Evolutionary conservation across 2,888 invertebrate genomes (phyloP).

Genomic region (Seira ritae): DNA sequence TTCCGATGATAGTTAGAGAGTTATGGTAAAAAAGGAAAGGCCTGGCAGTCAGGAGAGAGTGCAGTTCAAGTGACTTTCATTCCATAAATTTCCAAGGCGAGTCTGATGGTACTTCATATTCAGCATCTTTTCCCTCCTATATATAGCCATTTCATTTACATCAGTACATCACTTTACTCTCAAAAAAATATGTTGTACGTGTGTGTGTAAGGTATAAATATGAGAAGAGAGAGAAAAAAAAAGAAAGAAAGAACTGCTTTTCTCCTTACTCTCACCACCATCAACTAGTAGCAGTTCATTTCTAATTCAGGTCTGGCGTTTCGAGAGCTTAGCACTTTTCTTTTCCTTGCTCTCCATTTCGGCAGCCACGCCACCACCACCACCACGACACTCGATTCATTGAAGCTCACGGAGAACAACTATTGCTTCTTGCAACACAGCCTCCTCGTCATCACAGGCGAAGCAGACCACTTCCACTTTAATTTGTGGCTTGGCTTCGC

Average conservation of each 20-base stretch:
- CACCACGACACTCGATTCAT: conserved; percentile 9
- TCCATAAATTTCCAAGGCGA: conserved; percentile 21
- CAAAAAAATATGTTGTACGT: conserved; percentile 37
- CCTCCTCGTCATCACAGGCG: not conserved
- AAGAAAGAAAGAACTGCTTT: conserved; percentile 12
- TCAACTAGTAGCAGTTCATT: conserved; percentile 56
- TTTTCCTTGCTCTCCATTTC: conserved; percentile 36
- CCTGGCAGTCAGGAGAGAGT: conserved; percentile 20
- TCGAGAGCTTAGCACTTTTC: conserved; percentile 61
- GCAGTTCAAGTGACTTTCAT: conserved; percentile 53
- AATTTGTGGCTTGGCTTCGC: conserved; percentile 57
- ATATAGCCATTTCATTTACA: conserved; percentile 47
- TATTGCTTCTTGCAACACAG: conserved; percentile 14
- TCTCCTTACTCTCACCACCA: conserved; percentile 51
- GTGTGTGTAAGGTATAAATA: conserved; percentile 34
- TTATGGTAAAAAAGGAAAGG: conserved; percentile 10
- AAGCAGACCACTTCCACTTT: conserved; percentile 63
- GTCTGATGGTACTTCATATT: conserved; percentile 34
- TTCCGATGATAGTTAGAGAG: conserved; percentile 23
- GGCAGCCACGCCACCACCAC: conserved; percentile 12
- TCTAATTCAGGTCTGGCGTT: conserved; percentile 62
- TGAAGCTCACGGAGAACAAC: conserved; percentile 26
- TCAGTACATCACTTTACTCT: conserved; percentile 55
- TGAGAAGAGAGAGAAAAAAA: conserved; percentile 38
- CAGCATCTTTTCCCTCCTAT: conserved; percentile 23